Conservation (phyloP, 2,113 vertebrate species). For the Nothobranchius kuhntae region DNA sequence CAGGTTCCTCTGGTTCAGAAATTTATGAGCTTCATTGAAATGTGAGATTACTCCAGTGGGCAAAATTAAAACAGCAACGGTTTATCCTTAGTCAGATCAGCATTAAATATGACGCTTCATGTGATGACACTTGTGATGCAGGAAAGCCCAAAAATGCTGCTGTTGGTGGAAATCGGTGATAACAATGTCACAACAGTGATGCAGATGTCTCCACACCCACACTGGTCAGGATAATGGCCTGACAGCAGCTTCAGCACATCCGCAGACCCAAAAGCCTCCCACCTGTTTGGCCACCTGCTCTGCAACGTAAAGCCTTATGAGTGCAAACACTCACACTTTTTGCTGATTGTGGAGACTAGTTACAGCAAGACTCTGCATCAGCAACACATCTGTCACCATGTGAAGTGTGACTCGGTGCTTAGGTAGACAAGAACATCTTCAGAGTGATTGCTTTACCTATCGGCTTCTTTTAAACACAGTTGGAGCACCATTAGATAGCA, state of each 20-base stretch:
- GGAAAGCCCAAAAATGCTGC: not conserved
- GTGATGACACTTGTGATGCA: not conserved
- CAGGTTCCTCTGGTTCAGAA: conserved; percentile 9
- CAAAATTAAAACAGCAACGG: no score
- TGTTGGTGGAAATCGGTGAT: conserved; percentile 13
- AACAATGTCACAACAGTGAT: not conserved
- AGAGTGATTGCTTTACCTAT: not conserved
- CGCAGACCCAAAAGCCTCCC: conserved; percentile 17
- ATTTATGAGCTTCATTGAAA: conserved; percentile 5
- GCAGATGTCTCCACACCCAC: conserved; percentile 11
- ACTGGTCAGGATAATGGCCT: conserved; percentile 34
- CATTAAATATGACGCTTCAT: not conserved
- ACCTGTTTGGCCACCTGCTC: conserved; percentile 6
- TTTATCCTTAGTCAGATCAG: no score
- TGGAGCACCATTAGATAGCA: no score
- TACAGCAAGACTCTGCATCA: not conserved
- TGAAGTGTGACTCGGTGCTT: conserved; percentile 7
- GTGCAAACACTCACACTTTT: not conserved
- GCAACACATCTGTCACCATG: conserved; percentile 7
- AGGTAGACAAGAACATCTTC: not conserved
- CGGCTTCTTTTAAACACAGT: not conserved
- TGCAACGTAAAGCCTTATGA: conserved; percentile 26
- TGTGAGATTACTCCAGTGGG: no score
- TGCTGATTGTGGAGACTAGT: conserved; percentile 23
- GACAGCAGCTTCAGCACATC: conserved; percentile 27